Evolutionary conservation across 2,797 vertebrate species (phyloP).

Genomic region (Pseudochirops cupreus): DNA sequence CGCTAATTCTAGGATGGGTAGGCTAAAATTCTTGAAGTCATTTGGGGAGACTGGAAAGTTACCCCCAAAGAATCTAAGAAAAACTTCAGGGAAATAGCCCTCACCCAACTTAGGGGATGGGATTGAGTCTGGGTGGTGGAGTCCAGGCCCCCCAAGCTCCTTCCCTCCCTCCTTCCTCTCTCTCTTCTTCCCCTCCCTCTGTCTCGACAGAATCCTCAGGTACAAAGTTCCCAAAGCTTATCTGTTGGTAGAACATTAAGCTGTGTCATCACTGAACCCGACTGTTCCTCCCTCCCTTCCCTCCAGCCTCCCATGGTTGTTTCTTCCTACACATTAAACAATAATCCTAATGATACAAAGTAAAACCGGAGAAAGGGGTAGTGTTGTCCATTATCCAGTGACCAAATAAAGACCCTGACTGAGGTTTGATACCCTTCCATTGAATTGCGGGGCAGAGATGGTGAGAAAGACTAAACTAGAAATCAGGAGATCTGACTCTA

Average conservation of each 20-base stretch:
- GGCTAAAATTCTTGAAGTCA: not conserved
- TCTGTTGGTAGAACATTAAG: constrained; percentile 60
- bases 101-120: not conserved
- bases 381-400: not conserved
- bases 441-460: not conserved
- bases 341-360: not conserved
- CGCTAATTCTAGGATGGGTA: not conserved
- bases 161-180: not conserved
- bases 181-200: not conserved
- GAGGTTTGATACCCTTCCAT: not conserved
- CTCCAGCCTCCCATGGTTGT: constrained; percentile 1
- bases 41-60: not conserved
- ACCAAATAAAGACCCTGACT: not conserved
- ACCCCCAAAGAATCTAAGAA: not conserved
- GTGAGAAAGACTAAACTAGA: not conserved
- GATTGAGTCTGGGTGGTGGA: not conserved
- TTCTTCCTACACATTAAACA: not conserved
- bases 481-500: not conserved
- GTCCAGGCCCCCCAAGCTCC: not conserved
- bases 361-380: not conserved
- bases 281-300: not conserved
- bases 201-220: not conserved
- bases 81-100: not conserved
- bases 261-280: constrained; percentile 24
- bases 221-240: constrained; percentile 62